Conservation (phyloP, 2,113 vertebrate genomes). For the Maccullochella peelii region DNA sequence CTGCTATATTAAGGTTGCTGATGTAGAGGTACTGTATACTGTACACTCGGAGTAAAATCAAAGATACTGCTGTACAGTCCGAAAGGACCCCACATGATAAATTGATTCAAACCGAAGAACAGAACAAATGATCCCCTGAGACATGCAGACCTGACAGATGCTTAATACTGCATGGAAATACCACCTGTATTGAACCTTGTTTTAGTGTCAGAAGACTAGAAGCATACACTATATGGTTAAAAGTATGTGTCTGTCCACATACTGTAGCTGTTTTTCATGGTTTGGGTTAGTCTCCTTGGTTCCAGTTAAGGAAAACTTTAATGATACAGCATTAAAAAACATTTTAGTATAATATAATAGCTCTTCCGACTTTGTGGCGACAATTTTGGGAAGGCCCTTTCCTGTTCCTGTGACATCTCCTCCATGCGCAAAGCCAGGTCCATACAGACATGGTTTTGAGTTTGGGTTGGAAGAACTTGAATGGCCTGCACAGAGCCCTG, state of each 20-base stretch:
- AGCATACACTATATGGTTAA: no score
- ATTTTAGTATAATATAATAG: not conserved
- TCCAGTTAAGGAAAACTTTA: not conserved
- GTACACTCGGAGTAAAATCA: constrained; percentile 10
- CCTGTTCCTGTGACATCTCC: not conserved
- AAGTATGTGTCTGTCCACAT: not conserved
- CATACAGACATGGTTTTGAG: not conserved
- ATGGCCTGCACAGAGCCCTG: not conserved
- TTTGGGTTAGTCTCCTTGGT: no score
- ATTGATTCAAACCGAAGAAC: not conserved
- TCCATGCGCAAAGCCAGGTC: not conserved
- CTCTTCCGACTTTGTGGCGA: not conserved
- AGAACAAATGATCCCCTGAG: not conserved
- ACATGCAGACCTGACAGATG: not conserved
- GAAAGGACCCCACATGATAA: not conserved
- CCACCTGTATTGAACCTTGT: not conserved
- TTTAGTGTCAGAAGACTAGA: not conserved
- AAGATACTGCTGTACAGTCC: not conserved
- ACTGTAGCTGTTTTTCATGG: no score
- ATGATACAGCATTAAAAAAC: not conserved
- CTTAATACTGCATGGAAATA: not conserved
- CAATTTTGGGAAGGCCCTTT: not conserved
- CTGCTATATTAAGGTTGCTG: constrained; percentile 41
- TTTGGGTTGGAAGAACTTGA: not conserved
- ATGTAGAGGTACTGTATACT: constrained; percentile 20